Evolutionary conservation across 2,113 vertebrate genomes (phyloP).

Genomic region (Notothenia rossii): DNA sequence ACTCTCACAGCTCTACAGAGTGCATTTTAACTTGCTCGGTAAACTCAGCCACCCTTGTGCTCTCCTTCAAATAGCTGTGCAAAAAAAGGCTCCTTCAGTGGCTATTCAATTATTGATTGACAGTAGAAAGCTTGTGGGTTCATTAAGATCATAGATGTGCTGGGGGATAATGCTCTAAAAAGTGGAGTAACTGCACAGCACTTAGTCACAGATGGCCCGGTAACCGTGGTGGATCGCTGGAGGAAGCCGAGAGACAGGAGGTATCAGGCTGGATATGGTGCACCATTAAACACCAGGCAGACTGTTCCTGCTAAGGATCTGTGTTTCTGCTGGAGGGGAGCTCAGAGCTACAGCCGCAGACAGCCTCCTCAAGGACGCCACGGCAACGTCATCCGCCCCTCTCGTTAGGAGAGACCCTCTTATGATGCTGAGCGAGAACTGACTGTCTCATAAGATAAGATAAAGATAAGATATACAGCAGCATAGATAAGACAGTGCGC

Average conservation of each 20-base stretch:
- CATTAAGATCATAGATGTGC: constrained; percentile 82
- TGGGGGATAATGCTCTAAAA: constrained; percentile 71
- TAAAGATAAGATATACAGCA: too few species aligned
- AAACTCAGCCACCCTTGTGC: constrained; percentile 63
- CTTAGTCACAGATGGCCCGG: constrained; percentile 79
- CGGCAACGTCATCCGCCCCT: constrained; percentile 65
- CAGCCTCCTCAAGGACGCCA: constrained; percentile 75
- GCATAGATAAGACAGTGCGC: too few species aligned
- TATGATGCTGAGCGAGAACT: constrained; percentile 57
- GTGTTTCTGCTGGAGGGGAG: constrained; percentile 84
- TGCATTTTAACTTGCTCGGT: constrained; percentile 55
- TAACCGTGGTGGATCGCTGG: constrained; percentile 76
- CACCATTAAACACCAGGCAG: constrained; percentile 78
- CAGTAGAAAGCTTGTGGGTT: constrained; percentile 80
- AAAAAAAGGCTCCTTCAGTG: constrained; percentile 71
- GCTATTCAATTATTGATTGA: constrained; percentile 82
- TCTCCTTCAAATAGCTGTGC: constrained; percentile 70
- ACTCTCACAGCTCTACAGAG: constrained; percentile 9
- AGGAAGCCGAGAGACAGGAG: constrained; percentile 73
- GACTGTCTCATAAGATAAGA: constrained; percentile 7
- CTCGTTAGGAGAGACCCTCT: constrained; percentile 64
- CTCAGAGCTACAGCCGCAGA: constrained; percentile 84
- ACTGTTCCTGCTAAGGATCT: constrained; percentile 82
- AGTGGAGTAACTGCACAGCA: constrained; percentile 77
- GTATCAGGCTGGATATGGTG: constrained; percentile 69